These are phyloP conservation scores for Cydia amplana DNA, from an alignment of 1,140 invertebrate genomes.

Conservation along the genomic window DNA sequence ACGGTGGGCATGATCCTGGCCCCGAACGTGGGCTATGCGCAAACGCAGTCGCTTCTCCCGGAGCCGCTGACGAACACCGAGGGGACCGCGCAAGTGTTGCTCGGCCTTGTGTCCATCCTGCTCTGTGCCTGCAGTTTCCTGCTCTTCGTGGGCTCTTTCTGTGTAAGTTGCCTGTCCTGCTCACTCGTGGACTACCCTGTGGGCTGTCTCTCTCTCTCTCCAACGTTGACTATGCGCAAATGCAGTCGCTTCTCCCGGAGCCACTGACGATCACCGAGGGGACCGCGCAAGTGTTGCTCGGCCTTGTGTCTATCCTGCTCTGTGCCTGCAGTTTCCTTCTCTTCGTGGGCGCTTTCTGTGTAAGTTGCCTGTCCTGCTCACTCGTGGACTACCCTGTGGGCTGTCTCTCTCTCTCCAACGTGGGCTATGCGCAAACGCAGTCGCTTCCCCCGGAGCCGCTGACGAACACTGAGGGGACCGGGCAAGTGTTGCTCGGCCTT, in stretches of 20 bases:
- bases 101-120: constrained; percentile 53
- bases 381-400: no score
- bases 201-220: no score
- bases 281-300: constrained; percentile 47
- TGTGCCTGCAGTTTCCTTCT: constrained; percentile 53
- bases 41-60: constrained; percentile 53
- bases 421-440: constrained; percentile 47
- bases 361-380: no score
- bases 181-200: no score
- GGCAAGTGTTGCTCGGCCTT: constrained; percentile 51
- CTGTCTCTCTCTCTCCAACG: no score
- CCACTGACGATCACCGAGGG: constrained; percentile 52
- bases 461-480: constrained; percentile 47
- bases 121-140: constrained; percentile 53
- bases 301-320: constrained; percentile 51
- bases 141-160: constrained; percentile 54
- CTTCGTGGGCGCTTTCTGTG: constrained; percentile 56
- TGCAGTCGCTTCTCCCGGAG: constrained; percentile 51
- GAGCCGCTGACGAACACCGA: constrained; percentile 51
- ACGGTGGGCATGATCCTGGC: constrained; percentile 54
- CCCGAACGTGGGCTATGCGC: constrained; percentile 52
- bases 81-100: constrained; percentile 43
- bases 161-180: no score
- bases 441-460: constrained; percentile 52
- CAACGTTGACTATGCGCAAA: no score